Evolutionary conservation across 2,113 vertebrate genomes (phyloP).

Genomic region (Ictalurus furcatus): DNA sequence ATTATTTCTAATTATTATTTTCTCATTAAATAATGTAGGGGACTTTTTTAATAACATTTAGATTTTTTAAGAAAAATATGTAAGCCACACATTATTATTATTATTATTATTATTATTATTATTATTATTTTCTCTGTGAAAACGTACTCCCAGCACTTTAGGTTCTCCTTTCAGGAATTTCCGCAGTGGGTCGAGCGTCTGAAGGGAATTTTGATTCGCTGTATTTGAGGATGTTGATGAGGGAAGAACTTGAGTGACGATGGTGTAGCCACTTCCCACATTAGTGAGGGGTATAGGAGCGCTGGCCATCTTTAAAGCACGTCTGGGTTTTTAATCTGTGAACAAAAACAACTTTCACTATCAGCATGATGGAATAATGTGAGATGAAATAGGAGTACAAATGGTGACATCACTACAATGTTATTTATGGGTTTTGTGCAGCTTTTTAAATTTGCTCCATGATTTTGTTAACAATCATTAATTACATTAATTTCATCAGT

Average conservation of each 20-base stretch:
- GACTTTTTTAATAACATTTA: too few species aligned
- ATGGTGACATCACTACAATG: neutral
- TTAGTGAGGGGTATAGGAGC: neutral
- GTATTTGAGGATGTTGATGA: neutral
- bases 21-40: too few species aligned
- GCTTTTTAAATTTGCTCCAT: too few species aligned
- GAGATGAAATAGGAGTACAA: neutral
- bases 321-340: neutral
- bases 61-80: too few species aligned
- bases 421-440: too few species aligned
- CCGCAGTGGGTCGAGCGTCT: neutral
- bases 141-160: neutral
- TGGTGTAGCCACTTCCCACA: slow-evolving; percentile 11
- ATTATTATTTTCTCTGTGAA: too few species aligned
- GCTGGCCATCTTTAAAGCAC: slow-evolving; percentile 18
- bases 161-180: slow-evolving; percentile 36
- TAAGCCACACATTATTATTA: too few species aligned
- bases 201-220: neutral
- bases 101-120: too few species aligned
- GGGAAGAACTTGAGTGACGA: slow-evolving; percentile 23
- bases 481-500: too few species aligned
- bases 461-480: too few species aligned
- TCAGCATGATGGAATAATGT: neutral
- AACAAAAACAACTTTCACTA: neutral
- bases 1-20: too few species aligned